phyloP scores from a whole-genome alignment of 2,113 vertebrate genomes.

The Lagopus muta region DNA sequence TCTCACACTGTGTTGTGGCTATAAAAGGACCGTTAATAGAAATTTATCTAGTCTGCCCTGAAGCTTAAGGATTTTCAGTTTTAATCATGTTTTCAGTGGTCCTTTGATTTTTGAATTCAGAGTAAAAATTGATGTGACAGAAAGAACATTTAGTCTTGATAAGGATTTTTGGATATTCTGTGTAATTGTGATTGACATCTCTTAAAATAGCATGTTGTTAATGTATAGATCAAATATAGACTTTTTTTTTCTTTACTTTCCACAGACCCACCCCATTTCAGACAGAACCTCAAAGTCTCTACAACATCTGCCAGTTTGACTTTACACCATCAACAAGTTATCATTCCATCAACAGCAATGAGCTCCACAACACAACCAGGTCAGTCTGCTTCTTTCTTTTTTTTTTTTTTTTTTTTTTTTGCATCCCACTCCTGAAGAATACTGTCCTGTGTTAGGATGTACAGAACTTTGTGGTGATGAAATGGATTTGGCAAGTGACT shows the following conservation, averaged over 20 bases:
- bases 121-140: background rate
- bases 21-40: background rate
- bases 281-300: background rate
- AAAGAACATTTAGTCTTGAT: background rate
- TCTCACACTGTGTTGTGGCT: background rate
- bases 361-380: conserved; percentile 81
- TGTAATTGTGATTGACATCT: background rate
- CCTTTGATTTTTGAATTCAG: background rate
- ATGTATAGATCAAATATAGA: background rate
- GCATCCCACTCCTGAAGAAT: background rate
- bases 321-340: background rate
- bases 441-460: background rate
- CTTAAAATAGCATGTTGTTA: background rate
- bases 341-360: conserved; percentile 66
- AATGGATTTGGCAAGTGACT: background rate
- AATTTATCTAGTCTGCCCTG: background rate
- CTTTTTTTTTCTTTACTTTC: conserved; percentile 2
- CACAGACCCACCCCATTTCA: background rate
- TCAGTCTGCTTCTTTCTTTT: conserved; percentile 54
- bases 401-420: background rate
- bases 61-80: background rate
- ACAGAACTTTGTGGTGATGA: background rate
- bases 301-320: background rate
- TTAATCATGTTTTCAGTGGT: background rate
- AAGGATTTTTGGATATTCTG: background rate